A percentile compares a stretch with the other conserved stretches of the same genome.
Evolutionary conservation across 2,888 invertebrate species (phyloP).

Genomic region (Drosophila villosipedis): DNA sequence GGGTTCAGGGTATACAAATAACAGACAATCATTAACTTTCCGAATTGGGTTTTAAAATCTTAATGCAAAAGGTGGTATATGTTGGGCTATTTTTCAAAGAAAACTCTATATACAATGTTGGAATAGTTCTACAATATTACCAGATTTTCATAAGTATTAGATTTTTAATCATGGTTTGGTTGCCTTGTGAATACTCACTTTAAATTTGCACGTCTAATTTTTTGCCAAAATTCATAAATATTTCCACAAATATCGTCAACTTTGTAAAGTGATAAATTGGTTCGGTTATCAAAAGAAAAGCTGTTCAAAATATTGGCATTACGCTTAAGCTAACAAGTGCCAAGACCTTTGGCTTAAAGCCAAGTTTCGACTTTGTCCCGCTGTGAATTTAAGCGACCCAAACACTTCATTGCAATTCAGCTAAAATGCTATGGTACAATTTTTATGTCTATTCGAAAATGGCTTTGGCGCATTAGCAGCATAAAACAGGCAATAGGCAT

Average conservation of each 20-base stretch:
- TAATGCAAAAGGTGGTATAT: too few relatives aligned
- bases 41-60: not conserved
- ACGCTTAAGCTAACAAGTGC: not conserved
- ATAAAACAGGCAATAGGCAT: slow-evolving; percentile 70
- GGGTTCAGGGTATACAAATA: not conserved
- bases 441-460: slow-evolving; percentile 74
- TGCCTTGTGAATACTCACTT: not conserved
- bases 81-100: not conserved
- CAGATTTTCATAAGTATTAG: not conserved
- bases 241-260: too few relatives aligned
- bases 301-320: not conserved
- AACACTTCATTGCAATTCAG: slow-evolving; percentile 42
- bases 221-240: too few relatives aligned
- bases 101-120: not conserved
- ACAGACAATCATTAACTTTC: not conserved
- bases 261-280: not conserved
- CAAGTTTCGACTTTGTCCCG: slow-evolving; percentile 37
- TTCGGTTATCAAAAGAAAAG: not conserved
- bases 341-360: slow-evolving; percentile 19
- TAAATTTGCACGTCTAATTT: too few relatives aligned
- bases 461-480: slow-evolving; percentile 70
- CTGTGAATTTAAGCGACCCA: slow-evolving; percentile 54
- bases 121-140: not conserved
- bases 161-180: not conserved
- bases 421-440: slow-evolving; percentile 44